Conservation (phyloP, 64 coral and sea anemone species). For the Montipora cactus region DNA sequence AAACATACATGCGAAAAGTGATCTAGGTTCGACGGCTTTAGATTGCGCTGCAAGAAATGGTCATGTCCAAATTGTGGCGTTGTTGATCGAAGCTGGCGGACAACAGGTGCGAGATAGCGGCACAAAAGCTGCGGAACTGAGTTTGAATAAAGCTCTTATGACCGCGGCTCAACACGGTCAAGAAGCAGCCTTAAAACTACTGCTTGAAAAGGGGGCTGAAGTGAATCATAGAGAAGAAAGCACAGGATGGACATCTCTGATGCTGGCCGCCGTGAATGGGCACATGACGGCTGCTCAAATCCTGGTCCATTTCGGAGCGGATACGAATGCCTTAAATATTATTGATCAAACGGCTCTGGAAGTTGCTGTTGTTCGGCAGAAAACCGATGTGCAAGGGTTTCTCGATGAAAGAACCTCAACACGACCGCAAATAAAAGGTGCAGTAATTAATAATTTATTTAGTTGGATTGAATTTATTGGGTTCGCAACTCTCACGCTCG, state of each 20-base stretch:
- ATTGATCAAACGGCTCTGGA: slow-evolving; percentile 85
- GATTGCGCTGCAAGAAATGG: slow-evolving; percentile 87
- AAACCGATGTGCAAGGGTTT: slow-evolving; percentile 79
- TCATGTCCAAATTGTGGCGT: slow-evolving; percentile 70
- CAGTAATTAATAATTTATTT: slow-evolving; percentile 9
- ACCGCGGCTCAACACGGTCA: slow-evolving; percentile 93
- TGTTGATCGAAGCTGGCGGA: slow-evolving; percentile 75
- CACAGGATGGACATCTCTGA: slow-evolving; percentile 91
- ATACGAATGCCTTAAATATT: slow-evolving; percentile 80
- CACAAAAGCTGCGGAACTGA: not conserved
- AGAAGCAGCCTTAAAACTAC: slow-evolving; percentile 71
- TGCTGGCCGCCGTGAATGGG: slow-evolving; percentile 91
- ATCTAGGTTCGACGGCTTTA: slow-evolving; percentile 83
- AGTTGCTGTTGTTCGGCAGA: slow-evolving; percentile 70
- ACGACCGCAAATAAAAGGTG: slow-evolving; percentile 80
- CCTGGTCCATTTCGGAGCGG: slow-evolving; percentile 72
- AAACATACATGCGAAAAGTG: slow-evolving; percentile 65
- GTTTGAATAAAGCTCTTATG: slow-evolving; percentile 67
- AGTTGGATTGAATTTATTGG: not conserved
- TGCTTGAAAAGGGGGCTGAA: slow-evolving; percentile 80
- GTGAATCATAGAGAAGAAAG: slow-evolving; percentile 75
- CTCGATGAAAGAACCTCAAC: slow-evolving; percentile 79
- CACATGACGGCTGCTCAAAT: slow-evolving; percentile 82
- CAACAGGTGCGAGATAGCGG: slow-evolving; percentile 24
- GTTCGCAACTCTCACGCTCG: not conserved